phyloP scores from a whole-genome alignment of 2,113 vertebrate genomes.

The Heptranchias perlo region DNA sequence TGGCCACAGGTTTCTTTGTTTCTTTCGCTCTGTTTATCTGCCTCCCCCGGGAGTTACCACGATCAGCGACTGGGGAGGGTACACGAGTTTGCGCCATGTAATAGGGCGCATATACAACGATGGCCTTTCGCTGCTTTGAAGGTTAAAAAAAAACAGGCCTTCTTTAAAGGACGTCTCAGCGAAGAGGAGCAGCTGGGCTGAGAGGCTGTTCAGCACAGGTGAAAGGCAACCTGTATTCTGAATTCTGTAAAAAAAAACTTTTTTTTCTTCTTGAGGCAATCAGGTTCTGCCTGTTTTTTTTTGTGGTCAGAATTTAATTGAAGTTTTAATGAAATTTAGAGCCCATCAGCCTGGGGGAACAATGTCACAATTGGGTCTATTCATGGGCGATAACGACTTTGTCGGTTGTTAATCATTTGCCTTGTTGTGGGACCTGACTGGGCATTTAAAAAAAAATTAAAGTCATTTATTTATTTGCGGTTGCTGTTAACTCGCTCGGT shows the following conservation, averaged over 20 bases:
- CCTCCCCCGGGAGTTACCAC: neutral
- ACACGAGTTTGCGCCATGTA: neutral
- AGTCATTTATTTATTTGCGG: neutral
- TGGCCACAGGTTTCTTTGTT: neutral
- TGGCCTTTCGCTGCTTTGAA: neutral
- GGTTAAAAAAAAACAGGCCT: neutral
- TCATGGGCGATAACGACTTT: neutral
- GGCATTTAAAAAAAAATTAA: neutral
- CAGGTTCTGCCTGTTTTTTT: slow-evolving; percentile 25
- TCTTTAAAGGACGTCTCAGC: neutral
- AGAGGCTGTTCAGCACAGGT: too few species aligned
- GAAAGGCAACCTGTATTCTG: neutral
- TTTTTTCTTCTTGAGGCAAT: neutral
- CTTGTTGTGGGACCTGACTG: neutral
- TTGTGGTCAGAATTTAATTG: slow-evolving; percentile 25
- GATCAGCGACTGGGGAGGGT: too few species aligned
- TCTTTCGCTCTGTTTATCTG: neutral
- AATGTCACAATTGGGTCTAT: neutral
- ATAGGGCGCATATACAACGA: neutral
- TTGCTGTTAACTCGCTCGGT: neutral
- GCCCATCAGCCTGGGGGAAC: neutral
- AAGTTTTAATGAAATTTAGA: slow-evolving; percentile 25
- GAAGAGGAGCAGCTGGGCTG: too few species aligned
- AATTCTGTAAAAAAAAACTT: neutral
- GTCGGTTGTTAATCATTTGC: neutral